Base-by-base conservation (phyloP, 2,888 invertebrate genomes). In the Petrolisthes manimaculis region DNA sequence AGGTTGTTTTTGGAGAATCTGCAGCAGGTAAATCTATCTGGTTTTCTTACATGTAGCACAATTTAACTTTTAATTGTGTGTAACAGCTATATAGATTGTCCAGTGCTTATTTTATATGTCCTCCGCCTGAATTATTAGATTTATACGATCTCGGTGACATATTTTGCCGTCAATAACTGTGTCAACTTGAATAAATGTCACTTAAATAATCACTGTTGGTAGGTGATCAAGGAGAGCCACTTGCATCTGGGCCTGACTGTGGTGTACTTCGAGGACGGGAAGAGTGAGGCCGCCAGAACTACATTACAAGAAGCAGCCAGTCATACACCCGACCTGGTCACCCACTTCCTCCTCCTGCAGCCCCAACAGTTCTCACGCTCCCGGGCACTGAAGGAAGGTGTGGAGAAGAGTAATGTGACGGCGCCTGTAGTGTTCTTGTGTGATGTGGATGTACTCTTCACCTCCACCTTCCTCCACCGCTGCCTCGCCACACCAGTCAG, bases 401-500 rank as follows among this genome's bases (percentile, higher is more conserved):
- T 82, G 18, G 82, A 82, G 82, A 14, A n/a, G 69, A 51, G 8
- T 18, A 9, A n/a, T 8, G 5, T 67, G 37, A n/a, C 8, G 4
- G 82, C 24, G n/a, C 37, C 37, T 37, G 14, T 82, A 9, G 82
- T 82, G 53, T 82, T 82, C 69, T 53, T 82, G 69, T 82, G 82
- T 82, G 82, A 82, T 51, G 82, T 82, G 51, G 82, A 82, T 51
- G 21, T 69, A 12, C 53, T 69, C 1, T 18, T 82, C 69, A 82
- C 82, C 14, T 18, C n/a, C n/a, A 53, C 18, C 8, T 82, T 82
- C 69, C 37, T 82, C 6, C 12, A 14, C 5, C 82, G 82, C 6
- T 82, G 82, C 82, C 82, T 82, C 69, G 82, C 82, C 37, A 69
- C 82, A 8, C 82, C 82, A 1, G 12, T 56, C n/a, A 14, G 53